These are phyloP conservation scores for Drosophila affinis DNA, from an alignment of 2,888 invertebrate genomes.

Conservation along the genomic window DNA sequence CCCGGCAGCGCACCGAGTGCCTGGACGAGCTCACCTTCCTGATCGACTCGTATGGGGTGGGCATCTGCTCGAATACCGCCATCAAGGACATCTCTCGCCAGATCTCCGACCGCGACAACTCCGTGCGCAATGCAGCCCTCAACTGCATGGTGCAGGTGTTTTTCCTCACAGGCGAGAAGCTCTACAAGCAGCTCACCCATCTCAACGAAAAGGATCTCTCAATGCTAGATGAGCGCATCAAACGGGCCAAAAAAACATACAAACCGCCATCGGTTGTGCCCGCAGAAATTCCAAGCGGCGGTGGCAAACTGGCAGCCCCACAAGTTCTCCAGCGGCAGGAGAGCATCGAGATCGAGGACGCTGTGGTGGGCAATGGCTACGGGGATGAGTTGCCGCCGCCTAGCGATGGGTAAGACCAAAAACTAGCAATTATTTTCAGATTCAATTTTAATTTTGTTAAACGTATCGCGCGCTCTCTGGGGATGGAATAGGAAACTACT, in stretches of 20 bases:
- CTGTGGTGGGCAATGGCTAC: conserved; percentile 81
- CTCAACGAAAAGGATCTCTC: conserved; percentile 97
- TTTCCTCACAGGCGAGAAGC: conserved; percentile 93
- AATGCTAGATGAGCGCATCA: conserved; percentile 97
- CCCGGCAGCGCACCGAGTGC: conserved; percentile 97
- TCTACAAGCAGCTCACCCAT: conserved; percentile 96
- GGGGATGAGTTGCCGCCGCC: conserved; percentile 81
- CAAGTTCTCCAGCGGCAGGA: conserved; percentile 80
- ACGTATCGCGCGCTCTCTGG: background rate
- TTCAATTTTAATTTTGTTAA: background rate
- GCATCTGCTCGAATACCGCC: conserved; percentile 91
- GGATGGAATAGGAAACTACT: background rate
- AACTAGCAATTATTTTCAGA: background rate
- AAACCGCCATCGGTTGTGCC: conserved; percentile 82
- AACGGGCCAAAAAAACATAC: conserved; percentile 91
- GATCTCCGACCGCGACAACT: conserved; percentile 97
- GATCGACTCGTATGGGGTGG: conserved; percentile 93
- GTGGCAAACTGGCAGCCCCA: conserved; percentile 59
- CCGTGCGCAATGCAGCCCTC: conserved; percentile 97
- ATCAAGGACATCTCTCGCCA: conserved; percentile 94
- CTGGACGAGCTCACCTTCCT: conserved; percentile 94
- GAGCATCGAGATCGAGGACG: conserved; percentile 83
- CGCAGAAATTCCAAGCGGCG: conserved; percentile 82
- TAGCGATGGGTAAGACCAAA: conserved; percentile 75
- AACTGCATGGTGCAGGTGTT: conserved; percentile 97